Conservation (phyloP, 2,888 invertebrate genomes). For the Cephus runcator region DNA sequence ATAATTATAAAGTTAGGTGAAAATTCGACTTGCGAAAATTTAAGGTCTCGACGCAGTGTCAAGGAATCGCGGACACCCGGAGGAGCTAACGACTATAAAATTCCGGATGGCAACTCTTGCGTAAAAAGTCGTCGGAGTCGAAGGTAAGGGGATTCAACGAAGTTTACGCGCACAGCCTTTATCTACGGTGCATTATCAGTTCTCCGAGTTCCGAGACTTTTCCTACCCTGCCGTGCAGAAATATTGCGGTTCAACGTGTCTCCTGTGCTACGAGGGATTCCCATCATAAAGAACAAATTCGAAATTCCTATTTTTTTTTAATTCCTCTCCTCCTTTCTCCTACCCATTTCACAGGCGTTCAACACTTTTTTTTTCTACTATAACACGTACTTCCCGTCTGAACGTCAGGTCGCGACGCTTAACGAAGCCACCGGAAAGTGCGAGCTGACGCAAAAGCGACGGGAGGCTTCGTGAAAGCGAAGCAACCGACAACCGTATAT, state of each 20-base stretch:
- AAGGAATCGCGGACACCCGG: neutral
- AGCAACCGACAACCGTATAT: neutral
- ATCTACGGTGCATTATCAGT: neutral
- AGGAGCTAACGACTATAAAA: neutral
- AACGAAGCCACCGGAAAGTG: slow-evolving; percentile 3
- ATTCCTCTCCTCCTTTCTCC: neutral
- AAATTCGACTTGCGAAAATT: neutral
- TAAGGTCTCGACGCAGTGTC: neutral
- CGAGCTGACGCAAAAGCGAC: neutral
- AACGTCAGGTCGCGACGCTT: neutral
- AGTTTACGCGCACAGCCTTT: neutral
- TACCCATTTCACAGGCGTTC: neutral
- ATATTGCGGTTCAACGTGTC: neutral
- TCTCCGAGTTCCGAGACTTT: neutral
- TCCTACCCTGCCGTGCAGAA: neutral
- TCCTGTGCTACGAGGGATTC: neutral
- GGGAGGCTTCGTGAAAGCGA: slow-evolving; percentile 18
- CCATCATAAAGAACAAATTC: neutral
- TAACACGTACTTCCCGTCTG: neutral
- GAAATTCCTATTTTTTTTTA: neutral
- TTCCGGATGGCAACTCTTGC: neutral
- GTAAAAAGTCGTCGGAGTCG: neutral
- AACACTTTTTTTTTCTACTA: neutral
- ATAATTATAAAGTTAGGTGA: neutral
- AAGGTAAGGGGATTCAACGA: neutral